Conservation (phyloP, 2,888 invertebrate species). For the Rhaphigaster nebulosa region DNA sequence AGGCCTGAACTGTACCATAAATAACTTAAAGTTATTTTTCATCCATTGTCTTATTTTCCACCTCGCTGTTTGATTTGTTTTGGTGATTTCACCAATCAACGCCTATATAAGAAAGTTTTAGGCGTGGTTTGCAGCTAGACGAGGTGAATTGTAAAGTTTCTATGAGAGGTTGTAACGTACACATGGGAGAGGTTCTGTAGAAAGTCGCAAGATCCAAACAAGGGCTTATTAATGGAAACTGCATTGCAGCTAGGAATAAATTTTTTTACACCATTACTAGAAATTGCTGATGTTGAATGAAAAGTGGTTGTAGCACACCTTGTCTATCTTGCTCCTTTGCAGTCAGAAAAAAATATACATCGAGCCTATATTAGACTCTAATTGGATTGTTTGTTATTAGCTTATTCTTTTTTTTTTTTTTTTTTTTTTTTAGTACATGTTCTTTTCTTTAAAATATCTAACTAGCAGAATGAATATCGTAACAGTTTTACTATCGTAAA, state of each 20-base stretch:
- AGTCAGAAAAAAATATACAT: background rate
- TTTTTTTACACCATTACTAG: background rate
- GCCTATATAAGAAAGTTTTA: background rate
- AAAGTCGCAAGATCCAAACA: background rate
- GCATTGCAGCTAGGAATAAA: background rate
- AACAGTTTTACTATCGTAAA: no score
- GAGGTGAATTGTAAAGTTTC: background rate
- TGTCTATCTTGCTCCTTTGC: background rate
- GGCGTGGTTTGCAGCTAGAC: background rate
- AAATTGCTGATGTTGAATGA: background rate
- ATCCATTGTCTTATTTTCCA: no score
- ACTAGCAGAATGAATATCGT: no score
- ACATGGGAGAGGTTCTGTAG: background rate
- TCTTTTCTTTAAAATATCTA: no score
- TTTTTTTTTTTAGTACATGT: no score
- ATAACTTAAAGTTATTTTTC: no score
- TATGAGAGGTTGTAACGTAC: background rate
- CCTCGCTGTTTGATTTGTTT: background rate
- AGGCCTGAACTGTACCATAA: no score
- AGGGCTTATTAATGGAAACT: slow-evolving; percentile 8
- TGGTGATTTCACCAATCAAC: background rate
- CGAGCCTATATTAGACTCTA: background rate
- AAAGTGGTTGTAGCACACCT: background rate
- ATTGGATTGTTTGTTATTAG: background rate
- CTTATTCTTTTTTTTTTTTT: background rate